phyloP scores from a whole-genome alignment of 1,140 invertebrate species.

The Trichoplusia ni region DNA sequence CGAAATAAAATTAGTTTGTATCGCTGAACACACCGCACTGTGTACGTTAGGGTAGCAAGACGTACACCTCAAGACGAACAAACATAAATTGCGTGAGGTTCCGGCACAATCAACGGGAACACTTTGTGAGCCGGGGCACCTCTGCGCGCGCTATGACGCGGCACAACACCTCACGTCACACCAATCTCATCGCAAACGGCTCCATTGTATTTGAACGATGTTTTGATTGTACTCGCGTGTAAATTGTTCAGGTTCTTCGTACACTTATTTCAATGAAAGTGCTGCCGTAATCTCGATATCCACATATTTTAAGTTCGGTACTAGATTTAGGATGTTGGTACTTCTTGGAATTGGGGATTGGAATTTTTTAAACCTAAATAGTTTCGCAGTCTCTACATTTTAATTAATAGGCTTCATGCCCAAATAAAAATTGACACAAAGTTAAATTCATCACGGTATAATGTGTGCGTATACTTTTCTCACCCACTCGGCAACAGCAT shows the following conservation, averaged over 20 bases:
- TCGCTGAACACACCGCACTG: neutral
- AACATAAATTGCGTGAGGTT: constrained; percentile 24
- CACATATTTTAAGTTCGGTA: too few species aligned
- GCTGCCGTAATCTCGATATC: too few species aligned
- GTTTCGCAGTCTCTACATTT: too few species aligned
- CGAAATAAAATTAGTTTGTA: too few species aligned
- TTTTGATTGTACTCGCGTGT: neutral
- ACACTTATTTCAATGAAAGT: too few species aligned
- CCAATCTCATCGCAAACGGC: neutral
- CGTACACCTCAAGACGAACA: constrained; percentile 25
- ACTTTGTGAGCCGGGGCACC: neutral
- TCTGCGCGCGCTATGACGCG: neutral
- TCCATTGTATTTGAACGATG: constrained; percentile 7
- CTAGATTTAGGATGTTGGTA: too few species aligned
- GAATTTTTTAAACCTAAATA: too few species aligned
- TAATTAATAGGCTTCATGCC: too few species aligned
- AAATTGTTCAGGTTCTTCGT: constrained; percentile 15
- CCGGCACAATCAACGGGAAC: constrained; percentile 23
- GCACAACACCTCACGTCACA: neutral
- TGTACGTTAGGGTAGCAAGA: neutral
- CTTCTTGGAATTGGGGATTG: too few species aligned
- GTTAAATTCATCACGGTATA: too few species aligned
- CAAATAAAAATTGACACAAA: too few species aligned
- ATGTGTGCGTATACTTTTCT: too few species aligned
- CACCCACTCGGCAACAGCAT: neutral